These are phyloP conservation scores for Saccostrea echinata DNA, from an alignment of 1,140 invertebrate genomes.

Conservation along the genomic window DNA sequence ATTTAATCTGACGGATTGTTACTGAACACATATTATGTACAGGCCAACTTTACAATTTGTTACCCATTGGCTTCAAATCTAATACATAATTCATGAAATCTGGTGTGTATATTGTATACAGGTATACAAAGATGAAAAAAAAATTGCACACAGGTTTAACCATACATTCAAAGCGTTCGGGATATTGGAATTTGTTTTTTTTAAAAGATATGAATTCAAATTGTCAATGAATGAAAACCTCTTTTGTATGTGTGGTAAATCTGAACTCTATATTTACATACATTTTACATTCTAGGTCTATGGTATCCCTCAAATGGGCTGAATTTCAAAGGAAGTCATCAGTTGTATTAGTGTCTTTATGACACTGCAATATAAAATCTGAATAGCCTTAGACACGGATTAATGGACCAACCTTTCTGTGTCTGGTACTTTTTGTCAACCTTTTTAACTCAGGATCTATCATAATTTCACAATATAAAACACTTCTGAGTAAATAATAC, in stretches of 20 bases:
- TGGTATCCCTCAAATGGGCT: background rate
- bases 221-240: slow-evolving; percentile 23
- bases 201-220: slow-evolving; percentile 15
- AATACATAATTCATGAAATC: slow-evolving; percentile 22
- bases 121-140: background rate
- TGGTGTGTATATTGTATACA: background rate
- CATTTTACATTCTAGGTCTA: slow-evolving; percentile 21
- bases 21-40: background rate
- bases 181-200: background rate
- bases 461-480: slow-evolving; percentile 1
- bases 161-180: background rate
- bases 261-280: slow-evolving; percentile 19
- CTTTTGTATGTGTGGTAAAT: background rate
- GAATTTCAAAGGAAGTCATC: slow-evolving; percentile 15
- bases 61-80: slow-evolving; percentile 17
- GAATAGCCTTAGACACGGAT: background rate
- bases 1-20: background rate
- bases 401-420: background rate
- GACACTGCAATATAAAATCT: slow-evolving; percentile 4
- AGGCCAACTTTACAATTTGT: background rate
- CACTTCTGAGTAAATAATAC: background rate
- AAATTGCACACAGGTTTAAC: background rate
- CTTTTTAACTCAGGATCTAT: background rate
- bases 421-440: slow-evolving; percentile 30
- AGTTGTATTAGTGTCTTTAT: background rate